Percentiles rank a stretch among this genome's conserved stretches.
These are phyloP conservation scores for Apodemus sylvaticus DNA, from an alignment of 2,113 vertebrate species.

Conservation along the genomic window DNA sequence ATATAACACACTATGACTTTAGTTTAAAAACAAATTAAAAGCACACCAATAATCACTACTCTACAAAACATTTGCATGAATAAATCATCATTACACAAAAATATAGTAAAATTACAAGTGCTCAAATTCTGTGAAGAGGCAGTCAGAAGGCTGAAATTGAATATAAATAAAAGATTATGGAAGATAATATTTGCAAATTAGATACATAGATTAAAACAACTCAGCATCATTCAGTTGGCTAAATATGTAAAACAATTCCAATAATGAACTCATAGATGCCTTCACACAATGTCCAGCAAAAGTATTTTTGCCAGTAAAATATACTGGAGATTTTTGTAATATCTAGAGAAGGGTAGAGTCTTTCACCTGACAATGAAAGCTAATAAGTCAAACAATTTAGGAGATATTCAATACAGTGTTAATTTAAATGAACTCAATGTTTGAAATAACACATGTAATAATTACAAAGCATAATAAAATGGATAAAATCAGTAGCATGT, in stretches of 20 bases:
- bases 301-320: background rate
- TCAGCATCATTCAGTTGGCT: background rate
- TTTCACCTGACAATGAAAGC: background rate
- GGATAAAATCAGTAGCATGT: background rate
- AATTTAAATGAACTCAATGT: background rate
- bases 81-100: background rate
- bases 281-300: fast-evolving
- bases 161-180: background rate
- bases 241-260: background rate
- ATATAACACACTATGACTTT: background rate
- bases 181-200: too few species aligned
- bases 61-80: background rate
- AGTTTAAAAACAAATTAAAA: background rate
- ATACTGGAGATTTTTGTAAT: background rate
- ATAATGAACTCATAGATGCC: background rate
- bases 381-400: background rate
- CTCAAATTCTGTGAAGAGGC: background rate
- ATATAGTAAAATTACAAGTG: too few species aligned
- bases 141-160: background rate
- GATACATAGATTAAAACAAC: background rate
- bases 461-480: background rate
- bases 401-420: background rate
- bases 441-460: background rate
- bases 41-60: background rate
- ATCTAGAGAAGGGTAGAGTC: background rate